Evolutionary conservation across 2,888 invertebrate species (phyloP), one percentile per base, ranked within the genome.

Genomic region (Drosophila mercatorum): DNA sequence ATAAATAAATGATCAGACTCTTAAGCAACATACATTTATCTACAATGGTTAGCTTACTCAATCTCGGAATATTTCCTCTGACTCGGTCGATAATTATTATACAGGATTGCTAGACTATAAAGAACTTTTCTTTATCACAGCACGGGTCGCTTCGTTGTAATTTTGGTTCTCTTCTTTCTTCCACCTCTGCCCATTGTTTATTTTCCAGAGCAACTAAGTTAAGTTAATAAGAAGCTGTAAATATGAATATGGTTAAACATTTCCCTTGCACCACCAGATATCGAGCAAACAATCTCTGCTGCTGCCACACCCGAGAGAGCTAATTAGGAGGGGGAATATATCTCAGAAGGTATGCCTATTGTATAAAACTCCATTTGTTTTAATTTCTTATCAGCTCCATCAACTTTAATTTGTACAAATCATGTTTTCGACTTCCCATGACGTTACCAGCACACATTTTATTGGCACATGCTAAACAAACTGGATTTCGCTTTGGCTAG

Each of bases 391-490:
- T 78, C 43, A 53, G 5, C 22, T 17, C 31, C 46, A 62, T 67
- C 38, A 36, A 41, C 28, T 56, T 66, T 40, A 53, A 65, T 40
- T 55, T 40, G 44, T 49, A 53, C 41, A 56, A 63, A 57, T 47
- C 46, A 59, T 63, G 56, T 60, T 62, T 62, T 60, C 47, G 41
- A 52, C 58, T 58, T 68, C 53, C 40, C 41, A 62, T 63, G 52
- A 38, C 62, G 31, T 46, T 61, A 10, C 55, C 38, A 12, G 66
- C 11, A 52, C 43, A 55, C 62, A 52, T 40, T 66, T 77, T 64
- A 70, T 70, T 70, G 70, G 62, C 72, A 72, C 78, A 67, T 78
- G 78, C 31, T 63, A 72, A 64, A 12, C 52, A 61, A 77, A 80
- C 80, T 80, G 63, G 75, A 78, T 68, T 75, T 53, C 31, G 38